Conservation (phyloP, 1,140 invertebrate species). For the Asbolus verrucosus region DNA sequence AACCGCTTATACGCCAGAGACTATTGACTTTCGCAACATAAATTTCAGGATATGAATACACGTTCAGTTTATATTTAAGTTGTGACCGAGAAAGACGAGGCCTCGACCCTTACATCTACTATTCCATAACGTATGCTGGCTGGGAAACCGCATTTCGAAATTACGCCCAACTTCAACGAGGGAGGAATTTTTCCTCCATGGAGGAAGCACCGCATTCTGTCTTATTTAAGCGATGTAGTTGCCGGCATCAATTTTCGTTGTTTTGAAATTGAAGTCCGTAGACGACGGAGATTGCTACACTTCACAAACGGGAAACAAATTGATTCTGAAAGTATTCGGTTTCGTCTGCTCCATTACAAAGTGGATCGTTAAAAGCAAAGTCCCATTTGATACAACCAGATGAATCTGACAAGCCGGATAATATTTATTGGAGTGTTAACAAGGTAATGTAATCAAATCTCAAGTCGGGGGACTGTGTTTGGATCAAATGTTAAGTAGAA, state of each 20-base stretch:
- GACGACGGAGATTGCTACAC: conserved; percentile 12
- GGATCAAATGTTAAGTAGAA: too few relatives aligned
- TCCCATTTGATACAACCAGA: not conserved
- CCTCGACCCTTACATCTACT: not conserved
- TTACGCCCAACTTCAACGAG: conserved; percentile 4
- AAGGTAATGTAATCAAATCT: conserved; percentile 7
- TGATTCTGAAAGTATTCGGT: conserved; percentile 15
- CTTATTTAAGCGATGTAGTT: not conserved
- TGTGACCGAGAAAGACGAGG: conserved; percentile 26
- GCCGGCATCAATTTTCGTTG: conserved; percentile 25
- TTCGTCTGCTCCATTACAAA: conserved; percentile 2
- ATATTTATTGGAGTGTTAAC: conserved; percentile 15
- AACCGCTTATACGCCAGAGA: conserved; percentile 36
- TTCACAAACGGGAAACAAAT: conserved; percentile 7
- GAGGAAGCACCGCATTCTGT: not conserved
- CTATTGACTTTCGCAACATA: conserved; percentile 39
- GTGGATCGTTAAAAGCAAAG: conserved; percentile 1
- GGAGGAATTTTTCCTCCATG: conserved; percentile 18
- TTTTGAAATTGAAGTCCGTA: conserved; percentile 25
- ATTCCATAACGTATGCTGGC: not conserved
- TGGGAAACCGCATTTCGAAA: conserved; percentile 8
- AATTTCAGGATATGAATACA: conserved; percentile 36
- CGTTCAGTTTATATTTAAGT: conserved; percentile 28
- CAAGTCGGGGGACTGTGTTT: too few relatives aligned
- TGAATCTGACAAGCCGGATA: not conserved